phyloP scores from a whole-genome alignment of 2,113 vertebrate species.

The Orycteropus afer region DNA sequence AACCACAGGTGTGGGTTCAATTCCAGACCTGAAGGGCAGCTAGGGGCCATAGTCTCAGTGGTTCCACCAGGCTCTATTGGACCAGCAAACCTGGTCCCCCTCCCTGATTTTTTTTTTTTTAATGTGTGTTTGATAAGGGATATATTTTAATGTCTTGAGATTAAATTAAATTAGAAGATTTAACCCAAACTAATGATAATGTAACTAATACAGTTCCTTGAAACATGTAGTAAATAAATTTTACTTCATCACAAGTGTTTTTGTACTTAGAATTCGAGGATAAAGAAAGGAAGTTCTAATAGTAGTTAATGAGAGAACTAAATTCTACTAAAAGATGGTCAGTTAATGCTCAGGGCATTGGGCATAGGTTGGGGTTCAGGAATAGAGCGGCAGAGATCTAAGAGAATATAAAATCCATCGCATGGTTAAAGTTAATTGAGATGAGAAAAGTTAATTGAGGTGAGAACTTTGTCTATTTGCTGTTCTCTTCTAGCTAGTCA shows the following conservation, averaged over 20 bases:
- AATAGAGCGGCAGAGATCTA: background rate
- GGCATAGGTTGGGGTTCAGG: background rate
- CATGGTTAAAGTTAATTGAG: constrained; percentile 21
- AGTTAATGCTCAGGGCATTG: background rate
- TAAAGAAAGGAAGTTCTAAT: constrained; percentile 49
- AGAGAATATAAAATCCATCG: background rate
- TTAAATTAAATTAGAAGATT: constrained; percentile 38
- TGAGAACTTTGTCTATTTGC: constrained; percentile 16
- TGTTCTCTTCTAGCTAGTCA: constrained; percentile 30
- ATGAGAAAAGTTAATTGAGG: constrained; percentile 16
- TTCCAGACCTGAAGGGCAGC: too few relatives aligned
- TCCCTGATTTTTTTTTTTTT: too few relatives aligned
- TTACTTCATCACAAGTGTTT: constrained; percentile 34
- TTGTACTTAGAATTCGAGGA: background rate
- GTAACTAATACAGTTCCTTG: background rate
- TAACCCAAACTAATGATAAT: constrained; percentile 14
- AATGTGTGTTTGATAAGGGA: constrained; percentile 10
- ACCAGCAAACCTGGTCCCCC: too few relatives aligned
- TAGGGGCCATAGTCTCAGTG: too few relatives aligned
- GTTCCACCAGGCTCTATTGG: too few relatives aligned
- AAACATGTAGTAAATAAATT: constrained; percentile 49
- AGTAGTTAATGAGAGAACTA: background rate
- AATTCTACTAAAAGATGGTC: constrained; percentile 10
- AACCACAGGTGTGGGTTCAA: too few relatives aligned
- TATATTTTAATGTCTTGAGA: constrained; percentile 45